These are phyloP conservation scores for Caradrina kadenii DNA, from an alignment of 2,888 invertebrate species.

Conservation along the genomic window DNA sequence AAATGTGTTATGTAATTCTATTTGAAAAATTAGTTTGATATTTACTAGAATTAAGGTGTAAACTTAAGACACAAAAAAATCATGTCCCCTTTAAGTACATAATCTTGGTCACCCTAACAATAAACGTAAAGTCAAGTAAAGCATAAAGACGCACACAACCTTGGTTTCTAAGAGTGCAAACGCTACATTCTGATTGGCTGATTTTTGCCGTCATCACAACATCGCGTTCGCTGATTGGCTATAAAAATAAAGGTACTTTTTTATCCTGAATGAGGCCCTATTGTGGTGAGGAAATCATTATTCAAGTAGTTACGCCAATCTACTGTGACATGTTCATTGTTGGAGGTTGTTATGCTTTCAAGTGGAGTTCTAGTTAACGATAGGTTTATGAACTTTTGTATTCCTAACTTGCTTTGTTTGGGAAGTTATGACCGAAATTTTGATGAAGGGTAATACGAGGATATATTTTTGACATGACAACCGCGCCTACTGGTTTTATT, in stretches of 20 bases:
- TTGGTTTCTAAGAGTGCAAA: slow-evolving; percentile 62
- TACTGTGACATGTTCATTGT: slow-evolving; percentile 84
- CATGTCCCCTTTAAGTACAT: neutral
- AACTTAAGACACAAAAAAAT: neutral
- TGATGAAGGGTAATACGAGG: slow-evolving; percentile 18
- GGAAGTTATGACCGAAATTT: slow-evolving; percentile 21
- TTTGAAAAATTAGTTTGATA: no score
- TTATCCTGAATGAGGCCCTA: slow-evolving; percentile 65
- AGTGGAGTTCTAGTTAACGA: slow-evolving; percentile 47
- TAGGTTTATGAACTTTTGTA: slow-evolving; percentile 48
- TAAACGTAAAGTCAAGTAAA: slow-evolving; percentile 36
- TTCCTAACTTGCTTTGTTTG: slow-evolving; percentile 26
- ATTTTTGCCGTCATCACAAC: slow-evolving; percentile 59
- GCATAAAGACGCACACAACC: slow-evolving; percentile 37
- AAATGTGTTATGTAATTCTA: no score
- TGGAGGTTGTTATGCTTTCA: slow-evolving; percentile 49
- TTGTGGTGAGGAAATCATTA: slow-evolving; percentile 85
- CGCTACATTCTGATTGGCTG: slow-evolving; percentile 60
- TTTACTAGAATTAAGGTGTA: no score
- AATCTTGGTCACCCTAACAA: slow-evolving; percentile 37
- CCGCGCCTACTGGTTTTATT: neutral
- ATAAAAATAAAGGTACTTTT: slow-evolving; percentile 68
- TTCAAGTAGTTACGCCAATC: slow-evolving; percentile 84
- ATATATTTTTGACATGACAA: neutral
- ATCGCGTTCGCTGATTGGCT: slow-evolving; percentile 54